Conservation (phyloP, 2,797 vertebrate species). For the Todus mexicanus region DNA sequence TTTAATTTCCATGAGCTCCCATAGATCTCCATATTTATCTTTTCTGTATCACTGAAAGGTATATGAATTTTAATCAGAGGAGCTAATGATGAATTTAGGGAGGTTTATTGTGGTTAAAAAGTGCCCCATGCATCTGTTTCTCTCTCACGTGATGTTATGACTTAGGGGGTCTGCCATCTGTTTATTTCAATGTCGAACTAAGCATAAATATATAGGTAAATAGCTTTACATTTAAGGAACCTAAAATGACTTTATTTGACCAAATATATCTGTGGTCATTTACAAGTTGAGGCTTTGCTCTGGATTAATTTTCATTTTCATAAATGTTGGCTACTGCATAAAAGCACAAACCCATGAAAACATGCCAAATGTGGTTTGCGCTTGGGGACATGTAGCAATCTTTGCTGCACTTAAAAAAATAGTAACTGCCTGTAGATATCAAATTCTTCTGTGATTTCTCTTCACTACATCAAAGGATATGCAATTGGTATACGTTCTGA, state of each 20-base stretch:
- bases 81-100: not conserved
- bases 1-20: not conserved
- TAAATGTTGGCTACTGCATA: not conserved
- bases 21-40: not conserved
- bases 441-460: not conserved
- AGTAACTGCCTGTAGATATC: not conserved
- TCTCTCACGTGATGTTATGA: not conserved
- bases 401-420: not conserved
- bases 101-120: not conserved
- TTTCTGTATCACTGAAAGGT: not conserved
- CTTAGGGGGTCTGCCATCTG: slow-evolving; percentile 41
- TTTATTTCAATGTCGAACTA: slow-evolving; percentile 35
- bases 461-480: not conserved
- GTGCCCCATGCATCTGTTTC: not conserved
- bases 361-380: not conserved
- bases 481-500: not conserved
- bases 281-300: not conserved
- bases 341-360: not conserved
- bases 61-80: not conserved
- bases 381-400: not conserved
- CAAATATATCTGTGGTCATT: not conserved
- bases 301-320: not conserved
- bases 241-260: not conserved
- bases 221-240: not conserved
- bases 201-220: slow-evolving; percentile 28